phyloP scores from a whole-genome alignment of 2,888 invertebrate species.

The Clitarchus hookeri region DNA sequence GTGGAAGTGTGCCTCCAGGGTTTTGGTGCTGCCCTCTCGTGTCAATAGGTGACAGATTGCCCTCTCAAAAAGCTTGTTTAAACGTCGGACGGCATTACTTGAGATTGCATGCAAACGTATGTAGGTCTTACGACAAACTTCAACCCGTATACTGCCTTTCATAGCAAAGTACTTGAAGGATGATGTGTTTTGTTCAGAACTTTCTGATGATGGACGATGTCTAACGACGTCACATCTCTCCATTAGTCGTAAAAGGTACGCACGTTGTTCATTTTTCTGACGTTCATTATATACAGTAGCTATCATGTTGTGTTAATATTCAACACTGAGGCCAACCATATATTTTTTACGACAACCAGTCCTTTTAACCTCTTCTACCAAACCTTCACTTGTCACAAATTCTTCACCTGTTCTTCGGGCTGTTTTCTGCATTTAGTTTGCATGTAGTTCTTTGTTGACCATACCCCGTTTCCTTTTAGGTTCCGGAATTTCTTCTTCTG shows the following conservation, averaged over 20 bases:
- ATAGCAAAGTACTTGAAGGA: constrained; percentile 1
- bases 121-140: not conserved
- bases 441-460: not conserved
- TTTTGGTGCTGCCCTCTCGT: too few species aligned
- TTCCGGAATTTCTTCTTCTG: not conserved
- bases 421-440: not conserved
- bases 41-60: not conserved
- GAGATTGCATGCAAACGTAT: not conserved
- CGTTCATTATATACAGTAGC: not conserved
- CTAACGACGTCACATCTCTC: not conserved
- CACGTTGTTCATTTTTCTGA: not conserved
- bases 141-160: not conserved
- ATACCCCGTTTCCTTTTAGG: not conserved
- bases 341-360: constrained; percentile 4
- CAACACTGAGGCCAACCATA: constrained; percentile 18
- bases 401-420: not conserved
- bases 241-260: constrained; percentile 3
- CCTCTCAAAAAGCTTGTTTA: not conserved
- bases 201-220: not conserved
- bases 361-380: constrained; percentile 2
- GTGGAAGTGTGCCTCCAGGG: too few species aligned
- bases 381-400: constrained; percentile 22
- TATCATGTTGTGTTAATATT: not conserved
- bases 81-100: not conserved
- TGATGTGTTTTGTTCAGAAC: not conserved